A percentile compares a stretch with the other conserved stretches of the same genome.
Conservation (phyloP, 1,140 invertebrate genomes). For the Galendromus occidentalis region DNA sequence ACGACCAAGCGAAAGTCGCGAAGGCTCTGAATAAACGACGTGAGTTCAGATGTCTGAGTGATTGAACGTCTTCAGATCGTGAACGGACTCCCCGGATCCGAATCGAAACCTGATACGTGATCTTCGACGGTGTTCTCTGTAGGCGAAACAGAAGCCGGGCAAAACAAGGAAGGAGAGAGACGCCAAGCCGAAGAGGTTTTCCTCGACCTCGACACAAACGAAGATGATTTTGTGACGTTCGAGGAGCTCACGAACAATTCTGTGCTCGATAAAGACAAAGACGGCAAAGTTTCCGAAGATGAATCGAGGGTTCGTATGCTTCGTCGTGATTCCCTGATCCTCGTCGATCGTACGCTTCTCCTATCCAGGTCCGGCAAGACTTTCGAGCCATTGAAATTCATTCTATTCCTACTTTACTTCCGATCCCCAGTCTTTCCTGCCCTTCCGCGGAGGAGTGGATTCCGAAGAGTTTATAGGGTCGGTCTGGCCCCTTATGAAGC, state of each 20-base stretch:
- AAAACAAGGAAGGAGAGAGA: conserved; percentile 26
- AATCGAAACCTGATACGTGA: too few species aligned
- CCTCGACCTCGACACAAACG: conserved; percentile 48
- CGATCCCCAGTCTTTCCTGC: conserved; percentile 41
- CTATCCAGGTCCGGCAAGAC: background rate
- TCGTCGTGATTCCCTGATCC: background rate
- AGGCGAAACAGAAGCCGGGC: conserved; percentile 20
- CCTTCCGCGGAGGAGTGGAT: conserved; percentile 44
- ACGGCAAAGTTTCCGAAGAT: conserved; percentile 64
- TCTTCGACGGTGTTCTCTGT: too few species aligned
- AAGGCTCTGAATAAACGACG: too few species aligned
- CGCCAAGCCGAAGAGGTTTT: conserved; percentile 53
- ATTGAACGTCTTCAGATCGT: too few species aligned
- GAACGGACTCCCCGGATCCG: too few species aligned
- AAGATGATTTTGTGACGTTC: conserved; percentile 46
- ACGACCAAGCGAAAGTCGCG: too few species aligned
- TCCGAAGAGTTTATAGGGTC: conserved; percentile 43
- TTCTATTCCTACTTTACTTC: conserved; percentile 9
- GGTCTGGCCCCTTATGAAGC: conserved; percentile 55
- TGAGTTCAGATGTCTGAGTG: too few species aligned
- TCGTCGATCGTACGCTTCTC: background rate
- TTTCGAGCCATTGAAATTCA: conserved; percentile 12
- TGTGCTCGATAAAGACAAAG: conserved; percentile 65
- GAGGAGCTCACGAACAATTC: conserved; percentile 52
- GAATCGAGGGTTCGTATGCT: conserved; percentile 41